Conservation (phyloP, 2,797 vertebrate species). For the Limosa lapponica region DNA sequence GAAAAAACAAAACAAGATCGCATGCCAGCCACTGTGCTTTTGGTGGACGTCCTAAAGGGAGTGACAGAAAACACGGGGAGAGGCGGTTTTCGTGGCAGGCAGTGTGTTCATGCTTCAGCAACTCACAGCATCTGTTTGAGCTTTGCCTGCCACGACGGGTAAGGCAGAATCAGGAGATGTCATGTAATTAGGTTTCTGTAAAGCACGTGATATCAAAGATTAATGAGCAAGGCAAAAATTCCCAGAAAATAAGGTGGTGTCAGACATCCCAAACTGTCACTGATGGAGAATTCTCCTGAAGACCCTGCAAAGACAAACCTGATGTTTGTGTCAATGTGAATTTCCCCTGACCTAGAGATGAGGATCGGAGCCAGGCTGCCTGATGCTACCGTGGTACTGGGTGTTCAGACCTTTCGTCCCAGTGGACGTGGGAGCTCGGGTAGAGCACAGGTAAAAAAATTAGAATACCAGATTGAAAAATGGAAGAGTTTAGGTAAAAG, state of each 20-base stretch:
- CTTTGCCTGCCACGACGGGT: constrained; percentile 15
- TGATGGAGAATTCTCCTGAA: not conserved
- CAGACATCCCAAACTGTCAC: not conserved
- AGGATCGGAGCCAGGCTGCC: not conserved
- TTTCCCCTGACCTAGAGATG: not conserved
- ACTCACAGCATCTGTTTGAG: constrained; percentile 48
- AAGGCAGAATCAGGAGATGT: constrained; percentile 29
- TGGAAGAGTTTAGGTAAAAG: not conserved
- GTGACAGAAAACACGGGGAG: constrained; percentile 28
- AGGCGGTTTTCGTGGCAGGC: not conserved
- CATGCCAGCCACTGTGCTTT: not conserved
- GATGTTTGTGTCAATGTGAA: not conserved
- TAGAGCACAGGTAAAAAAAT: not conserved
- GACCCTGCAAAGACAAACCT: not conserved
- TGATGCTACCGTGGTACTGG: not conserved
- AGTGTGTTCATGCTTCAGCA: constrained; percentile 13
- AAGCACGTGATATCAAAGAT: constrained; percentile 26
- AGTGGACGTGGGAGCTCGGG: rapidly evolving
- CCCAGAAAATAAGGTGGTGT: not conserved
- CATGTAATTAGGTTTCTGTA: constrained; percentile 24
- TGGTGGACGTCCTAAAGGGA: constrained; percentile 41
- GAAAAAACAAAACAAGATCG: not conserved
- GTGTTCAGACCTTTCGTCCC: not conserved
- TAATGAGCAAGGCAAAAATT: not conserved
- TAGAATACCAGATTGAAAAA: not conserved